Conservation (phyloP, 2,888 invertebrate species). For the Trichogramma dendrolimi region DNA sequence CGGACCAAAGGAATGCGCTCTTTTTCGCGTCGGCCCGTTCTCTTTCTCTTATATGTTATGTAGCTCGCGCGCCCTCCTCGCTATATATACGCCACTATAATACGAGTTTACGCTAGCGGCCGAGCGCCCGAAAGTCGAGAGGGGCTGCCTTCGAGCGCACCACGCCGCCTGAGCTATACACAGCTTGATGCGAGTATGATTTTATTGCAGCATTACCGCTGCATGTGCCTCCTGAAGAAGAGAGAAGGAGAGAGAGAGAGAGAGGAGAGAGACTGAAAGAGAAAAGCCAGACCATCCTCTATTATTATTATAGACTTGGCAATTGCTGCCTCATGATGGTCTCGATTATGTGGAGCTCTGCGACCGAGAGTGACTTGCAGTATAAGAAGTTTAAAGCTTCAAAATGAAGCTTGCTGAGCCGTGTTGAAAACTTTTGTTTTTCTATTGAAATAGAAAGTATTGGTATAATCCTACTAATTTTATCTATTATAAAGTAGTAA, state of each 20-base stretch:
- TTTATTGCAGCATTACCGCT: slow-evolving; percentile 52
- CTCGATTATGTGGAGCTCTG: no score
- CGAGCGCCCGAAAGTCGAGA: slow-evolving; percentile 46
- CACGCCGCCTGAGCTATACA: slow-evolving; percentile 33
- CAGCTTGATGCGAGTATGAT: slow-evolving; percentile 51
- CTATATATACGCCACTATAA: no score
- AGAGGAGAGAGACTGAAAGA: neutral
- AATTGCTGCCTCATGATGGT: no score
- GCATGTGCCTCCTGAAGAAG: neutral
- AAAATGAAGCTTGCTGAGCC: no score
- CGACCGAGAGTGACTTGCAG: no score
- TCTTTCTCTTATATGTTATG: slow-evolving; percentile 19
- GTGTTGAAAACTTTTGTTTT: no score
- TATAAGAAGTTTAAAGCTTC: no score
- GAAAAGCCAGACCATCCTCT: no score
- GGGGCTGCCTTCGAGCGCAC: slow-evolving; percentile 35
- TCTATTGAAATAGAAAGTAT: no score
- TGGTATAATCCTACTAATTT: no score
- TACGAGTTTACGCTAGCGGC: slow-evolving; percentile 13
- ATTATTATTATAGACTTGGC: no score
- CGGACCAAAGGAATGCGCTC: slow-evolving; percentile 48
- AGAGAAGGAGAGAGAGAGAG: slow-evolving; percentile 8
- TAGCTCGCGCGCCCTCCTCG: neutral
- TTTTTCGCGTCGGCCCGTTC: slow-evolving; percentile 20
- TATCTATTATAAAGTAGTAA: no score